Conservation (phyloP, 2,113 vertebrate species). For the Corythaixoides concolor region DNA sequence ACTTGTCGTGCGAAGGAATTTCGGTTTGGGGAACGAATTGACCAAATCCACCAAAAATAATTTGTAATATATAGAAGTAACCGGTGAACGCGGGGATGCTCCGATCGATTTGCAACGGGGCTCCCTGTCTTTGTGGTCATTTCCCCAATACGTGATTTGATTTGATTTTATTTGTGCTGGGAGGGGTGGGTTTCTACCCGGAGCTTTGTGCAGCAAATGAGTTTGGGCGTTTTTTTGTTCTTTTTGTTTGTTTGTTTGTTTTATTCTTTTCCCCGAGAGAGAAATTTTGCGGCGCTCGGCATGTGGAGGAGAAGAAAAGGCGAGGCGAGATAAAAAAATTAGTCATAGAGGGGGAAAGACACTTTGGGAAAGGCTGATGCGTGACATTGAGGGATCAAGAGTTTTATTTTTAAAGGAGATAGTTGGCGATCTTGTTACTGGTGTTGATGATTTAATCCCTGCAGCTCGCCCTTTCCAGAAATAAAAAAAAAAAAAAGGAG, state of each 20-base stretch:
- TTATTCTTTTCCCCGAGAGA: too few species aligned
- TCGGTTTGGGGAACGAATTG: background rate
- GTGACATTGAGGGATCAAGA: background rate
- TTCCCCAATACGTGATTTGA: background rate
- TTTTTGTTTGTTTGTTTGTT: background rate
- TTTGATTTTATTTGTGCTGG: background rate
- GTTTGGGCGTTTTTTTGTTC: background rate
- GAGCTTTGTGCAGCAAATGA: background rate
- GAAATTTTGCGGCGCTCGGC: background rate
- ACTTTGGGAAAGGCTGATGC: background rate
- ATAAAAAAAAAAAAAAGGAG: too few species aligned
- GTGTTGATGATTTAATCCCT: background rate
- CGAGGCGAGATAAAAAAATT: background rate
- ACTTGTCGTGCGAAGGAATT: background rate
- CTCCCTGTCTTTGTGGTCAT: background rate
- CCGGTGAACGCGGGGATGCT: background rate
- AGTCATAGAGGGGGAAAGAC: background rate
- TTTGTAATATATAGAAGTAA: too few species aligned
- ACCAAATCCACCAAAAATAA: background rate
- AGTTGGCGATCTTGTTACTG: background rate
- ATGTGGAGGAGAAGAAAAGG: background rate
- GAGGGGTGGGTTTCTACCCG: accelerated
- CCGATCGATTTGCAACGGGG: background rate
- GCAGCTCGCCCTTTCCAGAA: background rate
- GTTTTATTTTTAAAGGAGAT: background rate